These are phyloP conservation scores for Ylistrum balloti DNA, from an alignment of 1,140 invertebrate species.

Conservation along the genomic window DNA sequence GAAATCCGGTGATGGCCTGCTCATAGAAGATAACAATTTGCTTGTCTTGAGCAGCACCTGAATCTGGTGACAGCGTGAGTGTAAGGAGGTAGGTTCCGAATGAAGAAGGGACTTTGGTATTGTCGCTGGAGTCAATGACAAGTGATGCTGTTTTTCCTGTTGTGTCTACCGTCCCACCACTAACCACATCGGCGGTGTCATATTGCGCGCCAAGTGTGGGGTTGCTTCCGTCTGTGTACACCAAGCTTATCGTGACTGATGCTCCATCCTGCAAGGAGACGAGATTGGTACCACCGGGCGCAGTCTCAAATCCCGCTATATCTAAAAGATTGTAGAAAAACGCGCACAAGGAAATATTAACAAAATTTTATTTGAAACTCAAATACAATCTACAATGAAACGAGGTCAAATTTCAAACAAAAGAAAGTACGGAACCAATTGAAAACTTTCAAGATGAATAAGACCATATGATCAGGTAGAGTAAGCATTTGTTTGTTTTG, in stretches of 20 bases:
- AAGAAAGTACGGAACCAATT: too few relatives aligned
- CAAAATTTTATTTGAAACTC: too few relatives aligned
- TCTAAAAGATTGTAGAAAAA: too few relatives aligned
- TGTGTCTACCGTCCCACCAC: neutral
- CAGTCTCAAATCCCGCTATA: neutral
- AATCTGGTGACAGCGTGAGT: conserved; percentile 8
- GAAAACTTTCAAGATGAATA: too few relatives aligned
- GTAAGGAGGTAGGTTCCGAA: conserved; percentile 54
- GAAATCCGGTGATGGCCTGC: conserved; percentile 38
- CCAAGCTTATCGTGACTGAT: neutral
- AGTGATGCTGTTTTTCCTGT: neutral
- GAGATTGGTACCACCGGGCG: neutral
- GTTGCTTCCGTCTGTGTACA: neutral
- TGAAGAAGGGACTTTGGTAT: neutral
- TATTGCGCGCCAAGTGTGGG: neutral
- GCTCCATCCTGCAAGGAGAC: neutral
- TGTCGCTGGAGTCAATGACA: neutral
- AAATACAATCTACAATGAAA: too few relatives aligned
- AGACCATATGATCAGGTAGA: too few relatives aligned
- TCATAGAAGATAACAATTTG: conserved; percentile 59
- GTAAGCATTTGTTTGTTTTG: too few relatives aligned
- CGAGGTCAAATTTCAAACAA: too few relatives aligned
- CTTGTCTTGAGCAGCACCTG: conserved; percentile 41
- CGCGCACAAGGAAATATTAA: neutral
- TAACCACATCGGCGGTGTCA: neutral